These are phyloP conservation scores for Alouatta palliata DNA, from an alignment of 2,113 vertebrate genomes.

Conservation along the genomic window DNA sequence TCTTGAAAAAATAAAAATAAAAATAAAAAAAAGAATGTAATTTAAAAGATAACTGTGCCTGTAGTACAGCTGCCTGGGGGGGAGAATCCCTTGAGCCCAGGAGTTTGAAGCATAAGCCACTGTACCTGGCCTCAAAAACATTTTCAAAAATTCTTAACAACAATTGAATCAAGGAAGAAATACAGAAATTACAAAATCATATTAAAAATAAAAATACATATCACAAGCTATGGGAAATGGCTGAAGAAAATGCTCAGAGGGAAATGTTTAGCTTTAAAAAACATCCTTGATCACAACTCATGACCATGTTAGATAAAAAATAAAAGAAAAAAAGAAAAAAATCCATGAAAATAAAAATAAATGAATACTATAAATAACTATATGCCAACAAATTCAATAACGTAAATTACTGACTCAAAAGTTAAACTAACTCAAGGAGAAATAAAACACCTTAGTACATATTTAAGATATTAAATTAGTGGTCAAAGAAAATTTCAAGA, in stretches of 20 bases:
- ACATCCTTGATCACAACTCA: neutral
- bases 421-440: neutral
- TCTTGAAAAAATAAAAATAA: too few species aligned
- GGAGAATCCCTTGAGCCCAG: neutral
- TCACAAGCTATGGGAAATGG: neutral
- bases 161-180: neutral
- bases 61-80: neutral
- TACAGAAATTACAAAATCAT: neutral
- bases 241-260: neutral
- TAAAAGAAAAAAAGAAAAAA: neutral
- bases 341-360: neutral
- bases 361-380: neutral
- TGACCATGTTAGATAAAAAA: too few species aligned
- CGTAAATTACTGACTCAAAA: too few species aligned
- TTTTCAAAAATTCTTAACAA: neutral
- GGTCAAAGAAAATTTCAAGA: constrained; percentile 1
- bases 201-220: neutral
- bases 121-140: neutral
- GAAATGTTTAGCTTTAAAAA: neutral
- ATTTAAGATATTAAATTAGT: neutral
- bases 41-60: neutral
- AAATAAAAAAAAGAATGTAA: neutral
- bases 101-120: neutral
- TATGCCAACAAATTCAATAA: neutral
- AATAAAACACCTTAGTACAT: neutral